Evolutionary conservation across 2,113 vertebrate genomes (phyloP), one percentile per base, ranked within the genome.

Genomic region (Laticauda colubrina): DNA sequence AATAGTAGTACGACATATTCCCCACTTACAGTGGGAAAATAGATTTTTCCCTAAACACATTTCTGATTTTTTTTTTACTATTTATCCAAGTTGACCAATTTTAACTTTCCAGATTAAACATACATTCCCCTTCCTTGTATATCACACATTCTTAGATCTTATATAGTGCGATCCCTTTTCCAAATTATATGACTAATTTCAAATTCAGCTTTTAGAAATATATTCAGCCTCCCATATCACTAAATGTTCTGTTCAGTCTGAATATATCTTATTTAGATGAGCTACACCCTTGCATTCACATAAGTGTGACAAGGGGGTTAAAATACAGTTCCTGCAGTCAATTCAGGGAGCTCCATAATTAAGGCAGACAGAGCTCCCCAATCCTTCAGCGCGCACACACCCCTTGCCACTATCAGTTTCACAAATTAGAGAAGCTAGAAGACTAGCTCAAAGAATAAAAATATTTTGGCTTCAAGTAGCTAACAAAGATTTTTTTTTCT

Each of bases 401-500:
- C 97, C 95, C 96, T 94, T 97, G 94, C 96, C 96, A 97, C 96
- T 97, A 97, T 96, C 93, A 95, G 93, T 95, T 96, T 94, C 95
- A 97, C 92, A 97, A 96, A 96, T 96, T 95, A 93, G 96, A 96
- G 96, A 96, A 94, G 95, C 94, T 94, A 95, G 95, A 96, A 97
- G 91, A 94, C 93, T 91, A 96, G 95, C 95, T 97, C 94, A 93
- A 96, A 96, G 97, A 97, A 97, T 95, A 96, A 97, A 97, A 97
- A 97, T 97, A 97, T 96, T 97, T 97, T 97, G 97, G 97, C 97
- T 97, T 95, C 96, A 95, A 96, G 95, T 97, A 48, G 43, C 21
- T 92, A 87, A 51, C 94, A 96, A 94, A 96, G 95, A 97, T 97
- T 97, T 94, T 96, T 96, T 95, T 96, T 95, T 96, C 95, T 94